These are phyloP conservation scores for Grammomys dolichurus DNA, from an alignment of 2,113 vertebrate species.

Conservation along the genomic window DNA sequence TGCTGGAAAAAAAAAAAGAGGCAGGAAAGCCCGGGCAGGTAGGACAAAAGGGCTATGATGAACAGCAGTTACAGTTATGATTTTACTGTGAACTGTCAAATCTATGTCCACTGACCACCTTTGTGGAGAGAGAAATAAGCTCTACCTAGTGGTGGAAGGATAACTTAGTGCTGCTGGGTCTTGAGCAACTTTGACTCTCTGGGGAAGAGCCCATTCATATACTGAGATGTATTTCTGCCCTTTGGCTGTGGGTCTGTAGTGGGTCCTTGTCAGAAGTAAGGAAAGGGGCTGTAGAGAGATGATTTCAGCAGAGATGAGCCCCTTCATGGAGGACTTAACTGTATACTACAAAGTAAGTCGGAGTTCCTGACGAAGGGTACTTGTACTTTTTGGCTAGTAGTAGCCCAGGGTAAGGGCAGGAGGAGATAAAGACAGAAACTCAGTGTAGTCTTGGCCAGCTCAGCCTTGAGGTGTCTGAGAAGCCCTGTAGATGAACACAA, in stretches of 20 bases:
- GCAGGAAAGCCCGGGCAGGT: too few species aligned
- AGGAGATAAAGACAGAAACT: not conserved
- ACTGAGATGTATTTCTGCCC: not conserved
- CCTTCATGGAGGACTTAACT: conserved; percentile 1
- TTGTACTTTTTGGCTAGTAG: conserved; percentile 41
- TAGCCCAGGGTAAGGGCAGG: not conserved
- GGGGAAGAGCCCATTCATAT: not conserved
- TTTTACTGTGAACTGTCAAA: conserved; percentile 44
- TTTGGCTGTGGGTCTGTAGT: not conserved
- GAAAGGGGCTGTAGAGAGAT: not conserved
- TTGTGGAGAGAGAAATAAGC: conserved; percentile 45
- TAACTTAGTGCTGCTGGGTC: not conserved
- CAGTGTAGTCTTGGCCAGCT: not conserved
- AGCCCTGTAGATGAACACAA: not conserved
- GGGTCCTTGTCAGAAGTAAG: not conserved
- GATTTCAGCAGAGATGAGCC: not conserved
- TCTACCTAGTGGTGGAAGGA: not conserved
- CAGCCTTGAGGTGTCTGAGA: not conserved
- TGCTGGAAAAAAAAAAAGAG: not conserved
- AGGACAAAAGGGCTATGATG: not conserved
- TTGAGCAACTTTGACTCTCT: not conserved
- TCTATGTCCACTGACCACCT: conserved; percentile 5
- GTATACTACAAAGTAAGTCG: not conserved
- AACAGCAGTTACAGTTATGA: conserved; percentile 28
- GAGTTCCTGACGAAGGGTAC: not conserved